These are phyloP conservation scores for Pterobdella sp. DNA, from an alignment of 2,888 invertebrate genomes.

Conservation along the genomic window DNA sequence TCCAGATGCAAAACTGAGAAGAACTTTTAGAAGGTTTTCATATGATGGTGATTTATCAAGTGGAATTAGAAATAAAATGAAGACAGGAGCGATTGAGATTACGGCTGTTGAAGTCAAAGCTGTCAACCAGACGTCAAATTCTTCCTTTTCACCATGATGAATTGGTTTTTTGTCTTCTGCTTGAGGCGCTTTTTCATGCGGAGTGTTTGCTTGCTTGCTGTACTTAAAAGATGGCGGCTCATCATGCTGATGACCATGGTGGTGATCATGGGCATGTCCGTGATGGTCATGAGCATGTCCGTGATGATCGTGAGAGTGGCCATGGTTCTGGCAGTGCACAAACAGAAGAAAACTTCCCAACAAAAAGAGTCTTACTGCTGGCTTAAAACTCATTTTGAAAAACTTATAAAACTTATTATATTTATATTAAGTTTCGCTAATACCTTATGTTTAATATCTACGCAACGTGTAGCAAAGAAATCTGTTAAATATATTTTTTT, in stretches of 20 bases:
- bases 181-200: conserved; percentile 5
- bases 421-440: no score
- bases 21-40: conserved; percentile 75
- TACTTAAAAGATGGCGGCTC: conserved; percentile 71
- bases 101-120: conserved; percentile 82
- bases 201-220: conserved; percentile 63
- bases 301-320: conserved; percentile 53
- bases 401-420: no score
- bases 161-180: background rate
- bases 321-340: conserved; percentile 37
- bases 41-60: conserved; percentile 68
- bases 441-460: no score
- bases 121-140: conserved; percentile 62
- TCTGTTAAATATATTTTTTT: no score
- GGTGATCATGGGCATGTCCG: conserved; percentile 34
- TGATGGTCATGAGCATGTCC: conserved; percentile 37
- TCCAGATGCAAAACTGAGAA: conserved; percentile 53
- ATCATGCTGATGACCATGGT: conserved; percentile 48
- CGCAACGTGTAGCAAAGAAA: no score
- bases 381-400: background rate
- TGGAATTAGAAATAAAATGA: conserved; percentile 85
- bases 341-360: conserved; percentile 15
- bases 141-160: conserved; percentile 47
- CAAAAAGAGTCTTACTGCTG: background rate
- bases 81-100: conserved; percentile 87